phyloP scores from a whole-genome alignment of 2,113 vertebrate genomes.

The Condylura cristata region DNA sequence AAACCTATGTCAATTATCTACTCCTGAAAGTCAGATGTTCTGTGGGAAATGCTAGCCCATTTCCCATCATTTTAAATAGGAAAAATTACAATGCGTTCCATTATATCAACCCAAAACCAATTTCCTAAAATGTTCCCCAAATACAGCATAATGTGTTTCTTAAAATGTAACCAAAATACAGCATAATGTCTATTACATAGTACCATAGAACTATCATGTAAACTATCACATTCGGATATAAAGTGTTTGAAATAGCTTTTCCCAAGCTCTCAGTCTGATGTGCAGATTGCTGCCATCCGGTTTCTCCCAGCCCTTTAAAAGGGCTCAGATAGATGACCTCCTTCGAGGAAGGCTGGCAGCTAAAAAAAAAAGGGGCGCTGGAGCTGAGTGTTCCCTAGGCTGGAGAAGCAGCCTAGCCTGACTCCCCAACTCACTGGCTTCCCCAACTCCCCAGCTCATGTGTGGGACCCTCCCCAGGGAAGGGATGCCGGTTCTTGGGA shows the following conservation, averaged over 20 bases:
- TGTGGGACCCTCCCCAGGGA: background rate
- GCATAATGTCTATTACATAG: background rate
- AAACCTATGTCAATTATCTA: background rate
- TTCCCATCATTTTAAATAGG: conserved; percentile 1
- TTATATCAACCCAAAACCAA: background rate
- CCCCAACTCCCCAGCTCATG: background rate
- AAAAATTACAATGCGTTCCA: background rate
- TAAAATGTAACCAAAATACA: background rate
- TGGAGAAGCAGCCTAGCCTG: background rate
- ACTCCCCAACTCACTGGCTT: background rate
- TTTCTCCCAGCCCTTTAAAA: background rate
- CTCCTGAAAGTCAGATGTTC: background rate
- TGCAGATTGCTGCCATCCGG: background rate
- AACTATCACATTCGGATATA: background rate
- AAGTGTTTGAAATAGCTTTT: background rate
- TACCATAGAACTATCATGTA: background rate
- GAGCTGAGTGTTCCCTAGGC: fast-evolving
- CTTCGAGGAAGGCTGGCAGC: background rate
- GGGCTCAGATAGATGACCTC: background rate
- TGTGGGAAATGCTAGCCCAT: background rate
- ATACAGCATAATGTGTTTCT: background rate
- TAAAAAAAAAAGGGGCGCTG: background rate
- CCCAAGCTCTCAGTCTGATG: background rate
- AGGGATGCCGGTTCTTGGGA: background rate
- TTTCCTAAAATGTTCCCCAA: conserved; percentile 34